Evolutionary conservation across 2,797 vertebrate species (phyloP).

Genomic region (Glyptemys insculpta): DNA sequence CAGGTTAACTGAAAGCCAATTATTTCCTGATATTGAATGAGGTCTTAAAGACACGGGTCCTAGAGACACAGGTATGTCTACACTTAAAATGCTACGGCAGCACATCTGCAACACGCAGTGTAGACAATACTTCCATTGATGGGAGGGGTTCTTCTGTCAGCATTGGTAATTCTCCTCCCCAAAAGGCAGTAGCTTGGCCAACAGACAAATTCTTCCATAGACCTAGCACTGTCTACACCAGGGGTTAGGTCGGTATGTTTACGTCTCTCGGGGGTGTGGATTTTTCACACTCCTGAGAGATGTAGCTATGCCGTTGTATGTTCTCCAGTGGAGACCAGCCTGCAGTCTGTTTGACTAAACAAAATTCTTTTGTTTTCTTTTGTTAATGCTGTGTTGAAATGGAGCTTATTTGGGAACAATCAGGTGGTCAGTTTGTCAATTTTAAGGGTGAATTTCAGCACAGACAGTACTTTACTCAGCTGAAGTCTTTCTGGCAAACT

Average conservation of each 20-base stretch:
- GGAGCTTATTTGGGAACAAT: not conserved
- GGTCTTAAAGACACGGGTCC: not conserved
- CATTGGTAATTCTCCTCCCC: not conserved
- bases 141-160: not conserved
- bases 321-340: no score
- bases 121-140: not conserved
- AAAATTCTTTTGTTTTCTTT: not conserved
- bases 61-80: not conserved
- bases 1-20: not conserved
- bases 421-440: not conserved
- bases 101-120: not conserved
- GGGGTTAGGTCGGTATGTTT: not conserved
- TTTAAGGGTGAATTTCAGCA: slow-evolving; percentile 20
- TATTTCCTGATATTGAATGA: not conserved
- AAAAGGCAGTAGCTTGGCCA: not conserved
- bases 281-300: not conserved
- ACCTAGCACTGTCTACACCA: not conserved
- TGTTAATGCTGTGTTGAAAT: not conserved
- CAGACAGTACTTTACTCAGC: not conserved
- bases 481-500: not conserved
- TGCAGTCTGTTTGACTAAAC: not conserved
- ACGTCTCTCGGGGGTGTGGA: not conserved
- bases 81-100: not conserved
- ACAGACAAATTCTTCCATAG: not conserved
- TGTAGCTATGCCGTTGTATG: no score